These are phyloP conservation scores for Chloroceryle inda DNA, from an alignment of 2,797 vertebrate species.

Conservation along the genomic window DNA sequence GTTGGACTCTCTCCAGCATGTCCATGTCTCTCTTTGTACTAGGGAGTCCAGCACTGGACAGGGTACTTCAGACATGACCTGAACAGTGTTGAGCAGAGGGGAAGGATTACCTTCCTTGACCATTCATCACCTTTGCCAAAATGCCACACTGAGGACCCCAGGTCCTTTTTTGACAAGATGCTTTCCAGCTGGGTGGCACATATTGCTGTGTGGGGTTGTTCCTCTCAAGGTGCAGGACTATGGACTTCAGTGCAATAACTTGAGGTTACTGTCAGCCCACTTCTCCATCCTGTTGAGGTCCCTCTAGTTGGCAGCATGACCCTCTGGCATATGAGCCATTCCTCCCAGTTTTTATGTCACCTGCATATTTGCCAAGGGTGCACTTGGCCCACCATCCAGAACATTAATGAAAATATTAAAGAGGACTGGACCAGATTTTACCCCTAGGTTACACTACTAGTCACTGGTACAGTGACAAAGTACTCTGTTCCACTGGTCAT, in stretches of 20 bases:
- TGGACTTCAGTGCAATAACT: too few species aligned
- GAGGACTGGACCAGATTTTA: too few species aligned
- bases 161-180: not conserved
- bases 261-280: too few species aligned
- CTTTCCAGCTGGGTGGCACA: not conserved
- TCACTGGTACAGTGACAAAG: too few species aligned
- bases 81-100: not conserved
- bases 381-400: too few species aligned
- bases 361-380: too few species aligned
- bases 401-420: too few species aligned
- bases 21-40: rapidly evolving
- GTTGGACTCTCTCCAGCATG: not conserved
- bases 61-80: not conserved
- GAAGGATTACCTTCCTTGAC: not conserved
- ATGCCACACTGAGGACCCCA: not conserved
- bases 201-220: not conserved
- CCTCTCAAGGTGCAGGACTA: not conserved
- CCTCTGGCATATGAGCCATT: too few species aligned
- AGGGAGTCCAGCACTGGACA: not conserved
- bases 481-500: not conserved
- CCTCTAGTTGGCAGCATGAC: too few species aligned
- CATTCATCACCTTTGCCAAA: not conserved
- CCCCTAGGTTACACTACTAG: too few species aligned
- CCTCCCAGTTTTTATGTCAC: too few species aligned
- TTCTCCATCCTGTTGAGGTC: too few species aligned